phyloP scores from a whole-genome alignment of 1,140 invertebrate species.

The Bemisia tabaci region DNA sequence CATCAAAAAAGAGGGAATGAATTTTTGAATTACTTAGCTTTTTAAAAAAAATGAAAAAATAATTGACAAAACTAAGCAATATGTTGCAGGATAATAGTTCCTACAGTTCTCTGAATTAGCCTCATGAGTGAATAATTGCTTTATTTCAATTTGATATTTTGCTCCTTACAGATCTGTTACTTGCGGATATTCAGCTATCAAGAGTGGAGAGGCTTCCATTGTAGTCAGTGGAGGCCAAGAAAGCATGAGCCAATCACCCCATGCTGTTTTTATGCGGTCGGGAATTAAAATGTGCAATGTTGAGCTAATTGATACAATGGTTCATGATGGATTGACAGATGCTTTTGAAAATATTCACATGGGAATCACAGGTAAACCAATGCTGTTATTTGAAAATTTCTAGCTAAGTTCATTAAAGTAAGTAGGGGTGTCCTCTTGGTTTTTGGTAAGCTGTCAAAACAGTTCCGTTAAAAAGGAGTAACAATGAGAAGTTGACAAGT shows the following conservation, averaged over 20 bases:
- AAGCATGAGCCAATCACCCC: conserved; percentile 68
- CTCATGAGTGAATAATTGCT: too few relatives aligned
- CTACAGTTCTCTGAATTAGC: too few relatives aligned
- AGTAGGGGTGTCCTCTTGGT: too few relatives aligned
- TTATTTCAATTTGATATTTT: background rate
- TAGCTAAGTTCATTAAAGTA: too few relatives aligned
- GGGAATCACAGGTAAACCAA: conserved; percentile 59
- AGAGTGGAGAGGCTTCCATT: conserved; percentile 49
- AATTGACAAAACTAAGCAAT: too few relatives aligned
- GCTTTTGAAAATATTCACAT: conserved; percentile 66
- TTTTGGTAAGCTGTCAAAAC: too few relatives aligned
- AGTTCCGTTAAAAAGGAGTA: too few relatives aligned
- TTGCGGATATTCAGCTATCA: conserved; percentile 54
- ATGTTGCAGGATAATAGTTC: too few relatives aligned
- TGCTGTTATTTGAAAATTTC: background rate
- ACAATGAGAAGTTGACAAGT: too few relatives aligned
- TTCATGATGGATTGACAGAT: conserved; percentile 67
- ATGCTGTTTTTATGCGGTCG: conserved; percentile 47
- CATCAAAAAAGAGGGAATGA: too few relatives aligned
- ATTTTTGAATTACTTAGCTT: too few relatives aligned
- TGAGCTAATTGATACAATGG: conserved; percentile 51
- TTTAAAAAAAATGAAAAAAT: too few relatives aligned
- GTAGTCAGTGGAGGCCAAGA: conserved; percentile 76
- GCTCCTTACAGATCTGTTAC: conserved; percentile 42
- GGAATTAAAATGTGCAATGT: conserved; percentile 56